A percentile compares a stretch with the other conserved stretches of the same genome.
Conservation (phyloP, 2,113 vertebrate species). For the Trematocara macrostoma region DNA sequence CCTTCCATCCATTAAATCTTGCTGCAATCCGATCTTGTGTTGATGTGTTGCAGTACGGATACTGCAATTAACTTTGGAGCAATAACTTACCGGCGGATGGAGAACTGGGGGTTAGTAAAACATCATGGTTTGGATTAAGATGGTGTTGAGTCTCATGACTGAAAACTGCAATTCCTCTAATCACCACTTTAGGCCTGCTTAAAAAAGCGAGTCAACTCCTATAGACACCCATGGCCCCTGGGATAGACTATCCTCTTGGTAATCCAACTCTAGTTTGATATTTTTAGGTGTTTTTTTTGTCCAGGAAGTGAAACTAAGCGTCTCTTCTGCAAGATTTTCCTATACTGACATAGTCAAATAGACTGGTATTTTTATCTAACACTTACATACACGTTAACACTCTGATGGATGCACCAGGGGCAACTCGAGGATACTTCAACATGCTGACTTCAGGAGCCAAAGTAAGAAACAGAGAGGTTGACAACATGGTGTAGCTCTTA, state of each 20-base stretch:
- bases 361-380: not conserved
- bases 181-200: not conserved
- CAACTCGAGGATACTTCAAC: not conserved
- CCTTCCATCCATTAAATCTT: slow-evolving; percentile 35
- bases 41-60: not conserved
- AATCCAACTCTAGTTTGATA: not conserved
- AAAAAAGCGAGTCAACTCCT: not conserved
- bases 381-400: not conserved
- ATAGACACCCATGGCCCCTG: not conserved
- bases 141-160: not conserved
- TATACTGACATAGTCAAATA: not conserved
- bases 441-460: not conserved
- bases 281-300: not conserved
- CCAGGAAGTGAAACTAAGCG: not conserved
- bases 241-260: not conserved
- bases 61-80: slow-evolving; percentile 21
- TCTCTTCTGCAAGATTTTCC: not conserved
- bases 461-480: not conserved
- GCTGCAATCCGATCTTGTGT: slow-evolving; percentile 19
- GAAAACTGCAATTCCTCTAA: not conserved
- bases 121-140: not conserved
- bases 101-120: not conserved
- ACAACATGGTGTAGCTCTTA: not conserved
- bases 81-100: not conserved
- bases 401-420: not conserved